phyloP scores from a whole-genome alignment of 2,113 vertebrate species.

The Alectura lathami region DNA sequence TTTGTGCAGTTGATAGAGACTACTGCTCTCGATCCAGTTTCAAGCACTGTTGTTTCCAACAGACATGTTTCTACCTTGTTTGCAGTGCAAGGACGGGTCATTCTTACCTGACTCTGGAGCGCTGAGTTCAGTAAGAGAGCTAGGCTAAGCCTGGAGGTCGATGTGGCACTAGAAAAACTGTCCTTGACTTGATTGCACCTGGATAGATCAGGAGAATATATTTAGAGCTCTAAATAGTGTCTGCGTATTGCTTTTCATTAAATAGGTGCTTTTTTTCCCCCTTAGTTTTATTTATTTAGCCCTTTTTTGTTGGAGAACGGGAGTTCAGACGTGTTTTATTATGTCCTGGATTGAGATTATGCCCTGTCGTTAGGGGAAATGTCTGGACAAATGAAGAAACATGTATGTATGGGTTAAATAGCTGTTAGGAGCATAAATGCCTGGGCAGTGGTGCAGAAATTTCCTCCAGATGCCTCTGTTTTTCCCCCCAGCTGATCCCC shows the following conservation, averaged over 20 bases:
- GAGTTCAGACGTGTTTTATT: neutral
- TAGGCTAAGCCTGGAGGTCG: neutral
- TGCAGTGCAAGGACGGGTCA: neutral
- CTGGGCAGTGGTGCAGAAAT: slow-evolving; percentile 51
- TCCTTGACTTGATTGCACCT: neutral
- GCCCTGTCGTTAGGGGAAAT: neutral
- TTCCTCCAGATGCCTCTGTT: slow-evolving; percentile 44
- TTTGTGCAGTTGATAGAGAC: neutral
- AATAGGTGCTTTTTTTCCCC: neutral
- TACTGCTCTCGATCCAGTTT: neutral
- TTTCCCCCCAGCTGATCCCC: neutral
- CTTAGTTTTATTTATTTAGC: neutral
- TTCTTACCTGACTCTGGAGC: neutral
- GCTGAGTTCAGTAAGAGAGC: neutral
- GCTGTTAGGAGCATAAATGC: slow-evolving; percentile 23
- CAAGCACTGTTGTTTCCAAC: neutral
- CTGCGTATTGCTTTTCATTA: neutral
- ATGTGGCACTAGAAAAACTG: neutral
- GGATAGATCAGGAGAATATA: neutral
- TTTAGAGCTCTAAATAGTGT: neutral
- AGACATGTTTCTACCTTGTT: neutral
- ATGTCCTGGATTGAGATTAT: neutral
- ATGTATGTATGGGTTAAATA: neutral
- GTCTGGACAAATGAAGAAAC: neutral
- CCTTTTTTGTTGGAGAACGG: neutral